A percentile compares a stretch with the other conserved stretches of the same genome.
These are phyloP conservation scores for Ectobius pallidus DNA, from an alignment of 2,888 invertebrate genomes.

Conservation along the genomic window DNA sequence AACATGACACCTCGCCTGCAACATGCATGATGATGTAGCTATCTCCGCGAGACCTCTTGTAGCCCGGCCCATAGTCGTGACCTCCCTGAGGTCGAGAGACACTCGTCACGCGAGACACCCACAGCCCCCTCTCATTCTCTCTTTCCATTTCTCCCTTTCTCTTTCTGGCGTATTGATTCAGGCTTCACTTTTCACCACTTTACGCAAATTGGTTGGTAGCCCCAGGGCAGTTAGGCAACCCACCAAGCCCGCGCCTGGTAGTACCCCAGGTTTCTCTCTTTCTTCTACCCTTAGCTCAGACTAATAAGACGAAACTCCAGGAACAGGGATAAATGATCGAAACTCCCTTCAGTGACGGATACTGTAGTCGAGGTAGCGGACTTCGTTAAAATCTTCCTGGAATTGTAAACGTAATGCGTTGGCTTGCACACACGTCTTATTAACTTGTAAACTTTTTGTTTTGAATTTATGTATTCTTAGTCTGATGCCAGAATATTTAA, in stretches of 20 bases:
- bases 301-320: neutral
- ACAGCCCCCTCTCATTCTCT: neutral
- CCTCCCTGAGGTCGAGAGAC: constrained; percentile 20
- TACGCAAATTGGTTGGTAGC: constrained; percentile 36
- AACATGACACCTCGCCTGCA: neutral
- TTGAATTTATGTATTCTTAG: too few relatives aligned
- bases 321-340: neutral
- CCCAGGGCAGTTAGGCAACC: constrained; percentile 22
- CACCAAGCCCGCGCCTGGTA: constrained; percentile 12
- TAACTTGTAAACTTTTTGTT: too few relatives aligned
- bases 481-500: too few relatives aligned
- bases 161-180: constrained; percentile 32
- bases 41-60: neutral
- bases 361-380: too few relatives aligned
- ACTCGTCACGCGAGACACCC: constrained; percentile 26
- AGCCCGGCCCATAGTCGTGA: constrained; percentile 2
- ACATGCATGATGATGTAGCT: neutral
- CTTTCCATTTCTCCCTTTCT: neutral
- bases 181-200: constrained; percentile 35
- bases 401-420: too few relatives aligned
- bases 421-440: too few relatives aligned
- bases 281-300: neutral
- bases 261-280: neutral
- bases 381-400: too few relatives aligned
- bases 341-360: neutral